phyloP scores from a whole-genome alignment of 2,113 vertebrate genomes.

The Barbus barbus region DNA sequence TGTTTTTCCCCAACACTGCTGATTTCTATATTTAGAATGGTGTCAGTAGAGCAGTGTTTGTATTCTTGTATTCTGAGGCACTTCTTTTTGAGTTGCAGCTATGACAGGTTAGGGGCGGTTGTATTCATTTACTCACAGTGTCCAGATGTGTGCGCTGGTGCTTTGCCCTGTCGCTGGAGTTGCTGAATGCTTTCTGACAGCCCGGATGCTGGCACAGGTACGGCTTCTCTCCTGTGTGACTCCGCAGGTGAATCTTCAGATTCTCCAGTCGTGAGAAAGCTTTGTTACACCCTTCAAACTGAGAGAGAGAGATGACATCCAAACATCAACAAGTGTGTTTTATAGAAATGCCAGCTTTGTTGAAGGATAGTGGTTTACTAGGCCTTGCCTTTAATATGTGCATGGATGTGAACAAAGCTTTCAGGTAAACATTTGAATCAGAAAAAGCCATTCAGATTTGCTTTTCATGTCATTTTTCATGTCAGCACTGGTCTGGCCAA shows the following conservation, averaged over 20 bases:
- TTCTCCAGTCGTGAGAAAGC: conserved; percentile 98
- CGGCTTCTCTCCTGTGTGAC: conserved; percentile 97
- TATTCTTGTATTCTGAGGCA: background rate
- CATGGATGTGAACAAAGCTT: background rate
- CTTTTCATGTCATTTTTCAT: background rate
- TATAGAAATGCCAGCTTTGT: background rate
- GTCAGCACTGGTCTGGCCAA: background rate
- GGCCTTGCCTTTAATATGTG: background rate
- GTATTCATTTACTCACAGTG: conserved; percentile 80
- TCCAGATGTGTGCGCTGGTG: conserved; percentile 98
- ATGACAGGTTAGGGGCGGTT: too few species aligned
- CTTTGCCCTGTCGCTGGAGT: conserved; percentile 97
- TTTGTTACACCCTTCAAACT: conserved; percentile 99
- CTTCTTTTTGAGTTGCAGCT: background rate
- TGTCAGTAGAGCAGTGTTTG: background rate
- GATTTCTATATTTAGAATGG: background rate
- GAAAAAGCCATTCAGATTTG: background rate
- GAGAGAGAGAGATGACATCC: conserved; percentile 14
- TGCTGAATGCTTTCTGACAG: conserved; percentile 99
- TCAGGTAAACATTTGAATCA: background rate
- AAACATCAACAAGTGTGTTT: background rate
- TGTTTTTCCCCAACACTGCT: background rate
- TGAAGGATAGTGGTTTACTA: background rate
- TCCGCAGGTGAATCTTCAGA: conserved; percentile 98
- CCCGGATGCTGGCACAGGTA: conserved; percentile 98